Percentiles rank a stretch among this genome's conserved stretches.
phyloP scores from a whole-genome alignment of 2,113 vertebrate species.

The Silurus asotus region DNA sequence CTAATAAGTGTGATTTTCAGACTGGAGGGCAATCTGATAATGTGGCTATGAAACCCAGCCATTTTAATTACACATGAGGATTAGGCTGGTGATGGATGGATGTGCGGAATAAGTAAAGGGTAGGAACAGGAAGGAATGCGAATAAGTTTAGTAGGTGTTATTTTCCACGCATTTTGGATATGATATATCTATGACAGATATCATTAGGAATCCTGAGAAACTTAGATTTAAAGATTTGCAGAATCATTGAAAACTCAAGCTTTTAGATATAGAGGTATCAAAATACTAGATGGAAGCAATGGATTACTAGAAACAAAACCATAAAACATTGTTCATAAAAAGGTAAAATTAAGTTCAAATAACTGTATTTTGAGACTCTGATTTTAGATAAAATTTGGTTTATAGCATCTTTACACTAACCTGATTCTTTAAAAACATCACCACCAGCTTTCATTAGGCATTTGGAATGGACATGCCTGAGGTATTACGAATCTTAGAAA shows the following conservation, averaged over 20 bases:
- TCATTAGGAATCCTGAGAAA: neutral
- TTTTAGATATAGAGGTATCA: neutral
- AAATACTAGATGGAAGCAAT: neutral
- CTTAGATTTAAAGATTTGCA: neutral
- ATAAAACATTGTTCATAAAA: too few species aligned
- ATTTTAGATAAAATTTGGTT: neutral
- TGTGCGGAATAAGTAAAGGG: neutral
- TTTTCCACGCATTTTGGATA: neutral
- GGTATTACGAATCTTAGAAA: too few species aligned
- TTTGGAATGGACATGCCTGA: too few species aligned
- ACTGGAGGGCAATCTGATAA: neutral
- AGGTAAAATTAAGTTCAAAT: neutral
- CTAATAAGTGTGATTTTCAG: neutral
- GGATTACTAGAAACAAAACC: too few species aligned
- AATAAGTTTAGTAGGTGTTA: neutral
- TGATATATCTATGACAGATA: neutral
- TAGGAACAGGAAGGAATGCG: neutral
- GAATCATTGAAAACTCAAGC: neutral
- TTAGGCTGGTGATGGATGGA: neutral
- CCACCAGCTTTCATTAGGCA: neutral
- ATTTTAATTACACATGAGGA: slow-evolving; percentile 32
- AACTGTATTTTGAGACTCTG: neutral
- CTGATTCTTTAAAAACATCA: neutral
- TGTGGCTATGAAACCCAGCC: neutral
- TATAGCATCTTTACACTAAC: neutral